Evolutionary conservation across 2,888 invertebrate genomes (phyloP), one percentile per base, ranked within the genome.

Genomic region (Encarsia formosa): DNA sequence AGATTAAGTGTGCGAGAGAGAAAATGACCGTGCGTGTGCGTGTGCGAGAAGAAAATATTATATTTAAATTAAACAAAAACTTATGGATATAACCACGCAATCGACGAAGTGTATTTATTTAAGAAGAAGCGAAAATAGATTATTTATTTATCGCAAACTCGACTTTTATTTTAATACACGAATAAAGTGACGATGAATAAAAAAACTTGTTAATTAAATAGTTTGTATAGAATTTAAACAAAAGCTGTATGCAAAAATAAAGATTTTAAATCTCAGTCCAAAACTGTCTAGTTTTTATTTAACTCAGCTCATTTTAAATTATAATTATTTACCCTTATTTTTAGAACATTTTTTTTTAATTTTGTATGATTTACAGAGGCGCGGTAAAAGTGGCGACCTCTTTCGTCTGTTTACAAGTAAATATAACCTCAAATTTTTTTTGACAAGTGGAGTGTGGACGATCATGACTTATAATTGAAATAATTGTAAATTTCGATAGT

Each of bases 141-240:
- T 24, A 45, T 42, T 54, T 49, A 52, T 45, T 24, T 39, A 52
- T 55, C 29, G 37, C 37, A 38, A n/a, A 45, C 52, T 55, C 42
- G 46, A 57, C 51, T 54, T 54, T 52, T 49, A 46, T 48, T 56
- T 48, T 38, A 46, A 54, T 52, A 52, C 39, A 55, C 38, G 18
- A 20, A 47, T 26, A 37, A 39, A 35, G 39, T 55, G 42, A 39
- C 49, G 43, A 38, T 45, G 32, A 55, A 45, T 46, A 44, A 32
- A 34, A 38, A 24, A 45, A 42, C 49, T 49, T 4, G 8, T 19
- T 39, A 49, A 45, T 51, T 26, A 52, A 35, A 45, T 54, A 49
- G 42, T 52, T 52, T 52, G 52, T 52, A 52, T 52, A 49, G 55
- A n/a, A 49, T 45, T n/a, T 45, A 52, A 52, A 46, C 42, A 38